Evolutionary conservation across 2,797 vertebrate genomes (phyloP).

Genomic region (Lates japonicus): DNA sequence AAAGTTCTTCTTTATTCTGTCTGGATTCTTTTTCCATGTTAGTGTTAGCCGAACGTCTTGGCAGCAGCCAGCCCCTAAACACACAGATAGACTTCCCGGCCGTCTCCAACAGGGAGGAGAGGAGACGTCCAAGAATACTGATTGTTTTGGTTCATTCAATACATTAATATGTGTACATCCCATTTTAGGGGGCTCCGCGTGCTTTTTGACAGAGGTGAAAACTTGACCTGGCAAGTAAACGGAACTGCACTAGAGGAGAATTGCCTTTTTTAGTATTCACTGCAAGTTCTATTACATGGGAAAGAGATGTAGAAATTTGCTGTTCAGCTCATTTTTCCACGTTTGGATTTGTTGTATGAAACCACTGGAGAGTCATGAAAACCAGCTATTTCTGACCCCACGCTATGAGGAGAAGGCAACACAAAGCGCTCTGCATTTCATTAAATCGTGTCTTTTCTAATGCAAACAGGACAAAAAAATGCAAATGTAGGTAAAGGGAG

Average conservation of each 20-base stretch:
- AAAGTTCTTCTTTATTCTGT: conserved; percentile 63
- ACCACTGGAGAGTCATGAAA: conserved; percentile 52
- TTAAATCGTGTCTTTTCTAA: conserved; percentile 52
- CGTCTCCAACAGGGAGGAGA: conserved; percentile 46
- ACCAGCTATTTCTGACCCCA: conserved; percentile 51
- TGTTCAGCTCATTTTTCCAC: conserved; percentile 43
- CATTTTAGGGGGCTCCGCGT: conserved; percentile 6
- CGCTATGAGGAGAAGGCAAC: conserved; percentile 36
- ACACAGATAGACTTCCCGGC: conserved; percentile 61
- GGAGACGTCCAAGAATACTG: conserved; percentile 42
- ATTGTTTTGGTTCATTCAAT: conserved; percentile 60
- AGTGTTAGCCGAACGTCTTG: conserved; percentile 69
- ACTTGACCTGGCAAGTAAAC: conserved; percentile 10
- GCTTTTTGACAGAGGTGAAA: conserved; percentile 16
- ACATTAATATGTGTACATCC: conserved; percentile 24
- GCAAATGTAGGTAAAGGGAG: conserved; percentile 11
- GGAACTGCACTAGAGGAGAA: not conserved
- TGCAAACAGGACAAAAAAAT: conserved; percentile 37
- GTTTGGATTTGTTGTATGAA: conserved; percentile 44
- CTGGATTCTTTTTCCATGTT: conserved; percentile 77
- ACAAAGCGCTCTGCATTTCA: conserved; percentile 57
- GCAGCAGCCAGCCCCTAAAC: conserved; percentile 55
- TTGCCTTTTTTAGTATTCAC: conserved; percentile 12
- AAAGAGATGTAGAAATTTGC: conserved; percentile 29
- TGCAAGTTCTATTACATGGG: conserved; percentile 18